A percentile compares a stretch with the other conserved stretches of the same genome.
Conservation (phyloP, 2,113 vertebrate species). For the Dipodomys stephensi region DNA sequence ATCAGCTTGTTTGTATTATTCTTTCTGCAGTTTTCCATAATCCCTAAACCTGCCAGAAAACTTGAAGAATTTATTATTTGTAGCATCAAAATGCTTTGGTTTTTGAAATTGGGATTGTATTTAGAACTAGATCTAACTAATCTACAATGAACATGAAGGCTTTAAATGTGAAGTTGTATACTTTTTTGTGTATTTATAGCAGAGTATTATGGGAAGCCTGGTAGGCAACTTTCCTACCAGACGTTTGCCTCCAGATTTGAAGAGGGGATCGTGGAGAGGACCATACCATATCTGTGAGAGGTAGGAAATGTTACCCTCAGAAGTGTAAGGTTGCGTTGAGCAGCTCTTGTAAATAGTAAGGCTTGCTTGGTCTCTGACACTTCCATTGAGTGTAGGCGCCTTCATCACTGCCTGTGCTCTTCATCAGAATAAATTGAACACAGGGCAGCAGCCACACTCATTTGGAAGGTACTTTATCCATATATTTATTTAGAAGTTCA, state of each 20-base stretch:
- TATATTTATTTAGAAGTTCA: constrained; percentile 51
- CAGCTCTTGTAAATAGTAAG: neutral
- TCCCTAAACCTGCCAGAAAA: constrained; percentile 27
- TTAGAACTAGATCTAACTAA: constrained; percentile 56
- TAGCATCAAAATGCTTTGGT: constrained; percentile 52
- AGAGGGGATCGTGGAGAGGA: neutral
- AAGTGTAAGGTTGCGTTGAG: neutral
- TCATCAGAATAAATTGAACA: neutral
- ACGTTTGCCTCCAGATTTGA: constrained; percentile 52
- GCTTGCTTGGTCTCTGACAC: neutral
- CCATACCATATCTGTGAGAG: neutral
- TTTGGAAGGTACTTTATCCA: constrained; percentile 73
- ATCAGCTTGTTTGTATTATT: neutral
- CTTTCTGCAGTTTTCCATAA: neutral
- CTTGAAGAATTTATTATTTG: constrained; percentile 62
- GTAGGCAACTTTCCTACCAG: constrained; percentile 61
- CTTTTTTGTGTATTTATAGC: constrained; percentile 47
- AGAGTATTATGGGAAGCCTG: constrained; percentile 45
- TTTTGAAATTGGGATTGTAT: constrained; percentile 64
- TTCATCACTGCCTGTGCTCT: neutral
- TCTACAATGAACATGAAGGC: constrained; percentile 47
- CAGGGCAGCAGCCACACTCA: neutral
- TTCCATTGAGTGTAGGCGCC: neutral
- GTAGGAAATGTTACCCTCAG: neutral
- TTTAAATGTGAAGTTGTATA: constrained; percentile 67